Base-by-base conservation (phyloP, 2,797 vertebrate species). In the Miichthys miiuy region DNA sequence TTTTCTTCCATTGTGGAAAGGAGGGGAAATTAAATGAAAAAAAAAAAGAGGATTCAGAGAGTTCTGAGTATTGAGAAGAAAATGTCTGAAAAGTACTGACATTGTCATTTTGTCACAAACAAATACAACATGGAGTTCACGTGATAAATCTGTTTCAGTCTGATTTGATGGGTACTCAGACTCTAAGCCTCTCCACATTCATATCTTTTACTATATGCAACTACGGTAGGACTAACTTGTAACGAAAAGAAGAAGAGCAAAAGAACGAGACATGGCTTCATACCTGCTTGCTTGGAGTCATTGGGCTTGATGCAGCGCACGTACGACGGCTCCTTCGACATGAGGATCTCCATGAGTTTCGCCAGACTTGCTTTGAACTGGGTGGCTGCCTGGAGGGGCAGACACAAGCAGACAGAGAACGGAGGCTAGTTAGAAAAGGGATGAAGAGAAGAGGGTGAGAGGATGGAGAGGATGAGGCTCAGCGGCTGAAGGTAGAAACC, bases 221-320 rank as follows among this genome's bases (percentile, higher is more conserved):
- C 34, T 38, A 38, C 8, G 2, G 34, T 2, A 2, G 8, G 8
- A 38, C 34, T 38, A 9, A 38, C 8, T 38, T 38, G 34, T 38
- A 9, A 38, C 8, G 3, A 3, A 46, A 27, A 27, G 27, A 27
- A 27, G 27, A 27, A 27, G 27, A 27, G 55, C 14, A 66, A 21
- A 46, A 51, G 12, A 2, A 21, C 10, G 48, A 54, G 0, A 52
- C 7, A 10, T 16, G 17, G 4, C 17, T 11, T 50, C 77, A 1
- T 95, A 99, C 98, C 96, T 34, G 98, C 92, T 92, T 99, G 98
- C 73, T 99, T 99, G 67, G 97, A 96, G 80, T 99, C 98, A 17
- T 99, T 99, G 18, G 98, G 98, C 85, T 99, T 99, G 87, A 99
- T 98, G 94, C 98, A 99, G 79, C 98, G 98, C 44, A 99, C 92